These are phyloP conservation scores for Meteorus colon DNA, from an alignment of 2,888 invertebrate genomes.

Conservation along the genomic window DNA sequence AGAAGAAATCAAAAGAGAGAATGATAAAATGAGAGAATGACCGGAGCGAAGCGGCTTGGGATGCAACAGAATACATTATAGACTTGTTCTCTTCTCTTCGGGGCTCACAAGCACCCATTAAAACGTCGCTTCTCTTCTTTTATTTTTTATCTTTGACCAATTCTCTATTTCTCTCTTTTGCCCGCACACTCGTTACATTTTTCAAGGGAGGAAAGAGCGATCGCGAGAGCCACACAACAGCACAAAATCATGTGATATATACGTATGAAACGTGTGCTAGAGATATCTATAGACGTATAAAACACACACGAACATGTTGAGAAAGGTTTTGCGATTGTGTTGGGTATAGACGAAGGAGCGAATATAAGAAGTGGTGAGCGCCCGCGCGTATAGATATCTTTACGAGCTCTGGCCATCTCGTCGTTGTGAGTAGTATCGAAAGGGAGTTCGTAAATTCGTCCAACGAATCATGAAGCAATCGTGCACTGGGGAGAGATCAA, in stretches of 20 bases:
- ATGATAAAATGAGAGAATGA: slow-evolving; percentile 36
- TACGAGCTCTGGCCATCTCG: slow-evolving; percentile 18
- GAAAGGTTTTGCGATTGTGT: not conserved
- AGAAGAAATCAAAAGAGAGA: slow-evolving; percentile 21
- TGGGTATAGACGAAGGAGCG: not conserved
- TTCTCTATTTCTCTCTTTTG: slow-evolving; percentile 39
- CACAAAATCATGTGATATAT: not conserved
- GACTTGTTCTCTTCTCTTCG: slow-evolving; percentile 61
- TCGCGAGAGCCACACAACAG: slow-evolving; percentile 13
- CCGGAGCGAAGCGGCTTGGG: slow-evolving; percentile 49
- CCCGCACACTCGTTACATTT: slow-evolving; percentile 16
- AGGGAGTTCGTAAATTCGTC: slow-evolving; percentile 33
- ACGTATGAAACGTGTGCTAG: not conserved
- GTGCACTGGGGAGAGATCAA: slow-evolving; percentile 17
- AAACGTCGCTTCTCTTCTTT: slow-evolving; percentile 57
- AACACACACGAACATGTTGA: not conserved
- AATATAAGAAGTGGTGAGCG: slow-evolving; percentile 1
- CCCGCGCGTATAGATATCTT: slow-evolving; percentile 14
- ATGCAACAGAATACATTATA: slow-evolving; percentile 66
- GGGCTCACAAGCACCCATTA: slow-evolving; percentile 58
- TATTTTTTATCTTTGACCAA: slow-evolving; percentile 8
- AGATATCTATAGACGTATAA: not conserved
- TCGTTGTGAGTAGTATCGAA: not conserved
- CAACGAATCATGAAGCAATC: slow-evolving; percentile 28
- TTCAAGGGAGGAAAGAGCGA: slow-evolving; percentile 28